Evolutionary conservation across 2,113 vertebrate genomes (phyloP), one percentile per base, ranked within the genome.

Genomic region (Malurus elegans): DNA sequence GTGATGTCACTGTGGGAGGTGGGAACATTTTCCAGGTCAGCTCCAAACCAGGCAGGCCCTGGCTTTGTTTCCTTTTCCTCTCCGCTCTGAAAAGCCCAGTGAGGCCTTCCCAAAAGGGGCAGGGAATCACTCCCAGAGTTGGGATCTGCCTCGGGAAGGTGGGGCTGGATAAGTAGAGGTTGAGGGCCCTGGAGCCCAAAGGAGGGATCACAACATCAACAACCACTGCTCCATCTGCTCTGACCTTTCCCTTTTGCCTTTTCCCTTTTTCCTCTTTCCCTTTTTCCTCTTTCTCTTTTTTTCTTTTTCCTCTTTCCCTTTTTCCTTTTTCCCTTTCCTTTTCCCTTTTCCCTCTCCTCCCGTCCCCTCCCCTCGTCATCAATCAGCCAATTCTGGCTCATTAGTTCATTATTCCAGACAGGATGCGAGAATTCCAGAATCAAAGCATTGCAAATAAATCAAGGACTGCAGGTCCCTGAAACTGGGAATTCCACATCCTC

Each of bases 21-120:
- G 73, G 79, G 85, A 86, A 92, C n/a, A 71, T 96, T 96, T 93
- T 96, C 96, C 95, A 90, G 56, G 42, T 76, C 58, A 53, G 54
- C 73, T 88, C 73, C 69, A 76, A 69, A 65, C 54, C 71, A 48
- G 15, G 69, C 67, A 90, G 67, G 48, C n/a, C 57, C 91, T 95
- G 72, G 89, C 93, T 95, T 80, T 95, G 73, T 91, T 94, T 93
- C 90, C 83, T 93, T 96, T 94, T 69, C 73, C 79, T 86, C 79
- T 90, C 47, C 2, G 4, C 79, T 88, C 66, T 42, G 78, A 88
- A 93, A 91, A 95, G 88, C 56, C 66, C 83, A 86, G 38, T 4
- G 78, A 93, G 64, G 3, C 58, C 61, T 65, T 57, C 14, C 2
- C 60, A 87, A n/a, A 18, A 8, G 32, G 51, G 51, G 47, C 61